Evolutionary conservation across 2,888 invertebrate species (phyloP).

Genomic region (Spodoptera picta): DNA sequence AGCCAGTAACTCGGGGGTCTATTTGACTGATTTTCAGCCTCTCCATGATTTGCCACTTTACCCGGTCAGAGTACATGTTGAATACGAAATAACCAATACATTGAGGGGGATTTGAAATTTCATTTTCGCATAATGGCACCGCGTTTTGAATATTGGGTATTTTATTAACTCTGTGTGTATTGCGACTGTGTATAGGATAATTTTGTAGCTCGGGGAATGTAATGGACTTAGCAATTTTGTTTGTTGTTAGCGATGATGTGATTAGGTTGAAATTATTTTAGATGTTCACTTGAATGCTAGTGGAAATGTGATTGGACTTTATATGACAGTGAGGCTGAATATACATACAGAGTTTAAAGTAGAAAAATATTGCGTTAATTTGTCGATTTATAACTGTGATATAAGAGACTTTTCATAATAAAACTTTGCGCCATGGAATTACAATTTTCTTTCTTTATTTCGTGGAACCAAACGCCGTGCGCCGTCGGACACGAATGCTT

Average conservation of each 20-base stretch:
- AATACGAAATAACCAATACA: constrained; percentile 82
- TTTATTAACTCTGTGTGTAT: constrained; percentile 64
- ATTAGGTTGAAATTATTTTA: constrained; percentile 21
- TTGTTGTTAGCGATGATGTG: constrained; percentile 36
- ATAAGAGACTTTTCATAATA: no score
- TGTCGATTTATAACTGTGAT: no score
- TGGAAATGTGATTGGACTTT: no score
- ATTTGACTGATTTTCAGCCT: constrained; percentile 88
- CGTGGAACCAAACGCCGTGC: no score
- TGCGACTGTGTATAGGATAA: constrained; percentile 32
- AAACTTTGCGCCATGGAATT: no score
- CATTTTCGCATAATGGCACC: constrained; percentile 83
- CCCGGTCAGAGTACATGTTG: constrained; percentile 83
- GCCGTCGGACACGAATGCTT: no score
- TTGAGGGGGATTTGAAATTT: constrained; percentile 80
- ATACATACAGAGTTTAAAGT: no score
- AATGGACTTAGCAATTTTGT: constrained; percentile 54
- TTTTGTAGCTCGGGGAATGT: constrained; percentile 47
- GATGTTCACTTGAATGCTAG: no score
- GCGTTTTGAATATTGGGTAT: constrained; percentile 79
- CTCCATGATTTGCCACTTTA: constrained; percentile 88
- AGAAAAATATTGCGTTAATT: no score
- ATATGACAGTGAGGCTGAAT: no score
- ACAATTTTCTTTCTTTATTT: no score
- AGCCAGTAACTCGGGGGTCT: constrained; percentile 83